Percentiles rank a stretch among this genome's conserved stretches.
Evolutionary conservation across 2,888 invertebrate genomes (phyloP).

Genomic region (Oegoconia quadripuncta): DNA sequence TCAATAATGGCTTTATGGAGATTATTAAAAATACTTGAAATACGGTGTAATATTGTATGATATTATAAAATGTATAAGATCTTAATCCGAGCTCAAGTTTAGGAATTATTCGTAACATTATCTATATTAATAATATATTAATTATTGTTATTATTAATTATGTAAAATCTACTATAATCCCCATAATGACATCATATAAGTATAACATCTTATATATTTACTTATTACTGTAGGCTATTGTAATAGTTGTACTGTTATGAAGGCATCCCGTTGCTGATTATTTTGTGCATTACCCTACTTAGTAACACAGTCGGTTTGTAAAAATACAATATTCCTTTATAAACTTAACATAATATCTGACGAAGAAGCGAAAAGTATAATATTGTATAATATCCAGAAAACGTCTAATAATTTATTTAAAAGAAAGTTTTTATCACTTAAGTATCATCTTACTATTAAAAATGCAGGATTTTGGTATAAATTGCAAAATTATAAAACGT

Average conservation of each 20-base stretch:
- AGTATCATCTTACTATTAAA: slow-evolving; percentile 68
- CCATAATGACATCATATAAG: slow-evolving; percentile 46
- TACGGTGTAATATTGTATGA: background rate
- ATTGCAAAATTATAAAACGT: slow-evolving; percentile 63
- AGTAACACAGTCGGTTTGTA: slow-evolving; percentile 69
- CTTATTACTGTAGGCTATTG: slow-evolving; percentile 74
- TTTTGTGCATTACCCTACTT: slow-evolving; percentile 64
- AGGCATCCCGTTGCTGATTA: slow-evolving; percentile 75
- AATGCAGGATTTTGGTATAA: slow-evolving; percentile 79
- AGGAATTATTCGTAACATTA: no score
- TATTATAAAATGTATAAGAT: no score
- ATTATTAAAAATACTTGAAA: background rate
- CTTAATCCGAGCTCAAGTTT: no score
- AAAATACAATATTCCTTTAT: slow-evolving; percentile 41
- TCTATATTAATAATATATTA: slow-evolving; percentile 3
- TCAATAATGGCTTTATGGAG: slow-evolving; percentile 30
- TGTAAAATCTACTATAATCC: slow-evolving; percentile 3
- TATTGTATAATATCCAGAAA: slow-evolving; percentile 42
- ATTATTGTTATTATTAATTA: slow-evolving; percentile 3
- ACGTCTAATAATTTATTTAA: slow-evolving; percentile 38
- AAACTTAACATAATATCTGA: slow-evolving; percentile 55
- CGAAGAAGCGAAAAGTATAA: slow-evolving; percentile 59
- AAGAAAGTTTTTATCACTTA: slow-evolving; percentile 65
- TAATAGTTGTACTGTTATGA: slow-evolving; percentile 75
- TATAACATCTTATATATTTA: slow-evolving; percentile 45